phyloP scores from a whole-genome alignment of 2,797 vertebrate genomes.

The Ctenochaetus hawaiiensis region DNA sequence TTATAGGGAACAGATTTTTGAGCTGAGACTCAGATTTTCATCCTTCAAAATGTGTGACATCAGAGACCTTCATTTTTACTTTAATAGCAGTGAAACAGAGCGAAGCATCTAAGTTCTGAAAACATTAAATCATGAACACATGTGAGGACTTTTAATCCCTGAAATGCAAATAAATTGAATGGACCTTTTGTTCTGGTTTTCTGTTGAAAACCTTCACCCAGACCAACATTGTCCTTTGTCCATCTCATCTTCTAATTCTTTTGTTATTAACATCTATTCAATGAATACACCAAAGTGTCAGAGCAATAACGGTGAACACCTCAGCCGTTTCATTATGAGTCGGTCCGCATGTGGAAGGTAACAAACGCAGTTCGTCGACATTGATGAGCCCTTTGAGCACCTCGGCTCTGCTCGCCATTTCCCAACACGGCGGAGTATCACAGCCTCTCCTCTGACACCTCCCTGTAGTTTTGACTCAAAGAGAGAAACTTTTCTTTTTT shows the following conservation, averaged over 20 bases:
- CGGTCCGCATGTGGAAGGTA: slow-evolving; percentile 42
- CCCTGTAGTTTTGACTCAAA: slow-evolving; percentile 66
- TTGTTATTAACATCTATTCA: slow-evolving; percentile 59
- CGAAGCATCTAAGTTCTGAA: neutral
- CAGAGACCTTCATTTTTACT: neutral
- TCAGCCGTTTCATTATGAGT: slow-evolving; percentile 63
- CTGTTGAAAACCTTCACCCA: neutral
- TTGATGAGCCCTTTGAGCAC: slow-evolving; percentile 61
- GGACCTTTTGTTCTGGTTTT: slow-evolving; percentile 33
- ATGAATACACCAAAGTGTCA: slow-evolving; percentile 52
- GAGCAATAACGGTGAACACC: slow-evolving; percentile 62
- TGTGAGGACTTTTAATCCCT: neutral
- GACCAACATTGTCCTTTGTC: slow-evolving; percentile 23
- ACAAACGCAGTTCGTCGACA: slow-evolving; percentile 30
- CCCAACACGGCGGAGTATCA: slow-evolving; percentile 70
- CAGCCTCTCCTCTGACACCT: slow-evolving; percentile 63
- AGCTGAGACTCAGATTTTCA: neutral
- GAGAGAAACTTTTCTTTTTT: slow-evolving; percentile 55
- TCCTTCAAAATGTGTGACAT: neutral
- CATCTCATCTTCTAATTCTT: slow-evolving; percentile 46
- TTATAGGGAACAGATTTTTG: neutral
- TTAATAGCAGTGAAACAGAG: neutral
- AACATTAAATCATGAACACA: neutral
- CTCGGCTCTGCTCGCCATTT: slow-evolving; percentile 28
- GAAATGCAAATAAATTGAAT: neutral